A percentile compares a stretch with the other conserved stretches of the same genome.
phyloP scores from a whole-genome alignment of 37 sponge, comb jelly and placozoan species.

The Mnemiopsis leidyi region DNA sequence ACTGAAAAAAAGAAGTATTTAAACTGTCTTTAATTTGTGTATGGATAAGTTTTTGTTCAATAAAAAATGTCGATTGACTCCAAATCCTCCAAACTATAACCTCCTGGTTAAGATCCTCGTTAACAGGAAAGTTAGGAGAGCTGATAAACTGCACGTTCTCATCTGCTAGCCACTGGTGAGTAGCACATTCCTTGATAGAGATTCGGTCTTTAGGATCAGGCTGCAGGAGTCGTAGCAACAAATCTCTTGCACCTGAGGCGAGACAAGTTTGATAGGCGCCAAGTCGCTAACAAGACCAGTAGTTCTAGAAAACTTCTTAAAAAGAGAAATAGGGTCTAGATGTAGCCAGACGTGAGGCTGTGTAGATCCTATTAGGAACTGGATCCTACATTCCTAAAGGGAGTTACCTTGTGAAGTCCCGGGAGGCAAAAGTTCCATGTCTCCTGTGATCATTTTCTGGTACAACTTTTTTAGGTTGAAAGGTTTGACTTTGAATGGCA shows the following conservation, averaged over 20 bases:
- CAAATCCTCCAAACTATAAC: slow-evolving; percentile 21
- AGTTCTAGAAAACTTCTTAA: too few species aligned
- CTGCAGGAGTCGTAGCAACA: slow-evolving; percentile 67
- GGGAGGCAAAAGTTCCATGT: slow-evolving; percentile 68
- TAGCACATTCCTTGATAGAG: slow-evolving; percentile 16
- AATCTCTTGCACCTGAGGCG: slow-evolving; percentile 64
- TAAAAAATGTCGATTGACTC: too few species aligned
- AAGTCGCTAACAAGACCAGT: too few species aligned
- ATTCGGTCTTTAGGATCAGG: slow-evolving; percentile 68
- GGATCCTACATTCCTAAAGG: too few species aligned
- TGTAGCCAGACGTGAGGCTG: too few species aligned
- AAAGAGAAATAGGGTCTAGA: too few species aligned
- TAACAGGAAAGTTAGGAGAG: slow-evolving; percentile 29
- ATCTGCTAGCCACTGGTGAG: slow-evolving; percentile 67
- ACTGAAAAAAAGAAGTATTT: too few species aligned
- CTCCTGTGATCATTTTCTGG: slow-evolving; percentile 69
- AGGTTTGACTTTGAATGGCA: slow-evolving; percentile 69
- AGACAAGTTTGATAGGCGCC: too few species aligned
- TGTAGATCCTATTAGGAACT: too few species aligned
- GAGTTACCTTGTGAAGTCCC: slow-evolving; percentile 56
- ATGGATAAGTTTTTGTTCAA: too few species aligned
- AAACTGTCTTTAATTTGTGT: too few species aligned
- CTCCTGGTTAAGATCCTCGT: slow-evolving; percentile 67
- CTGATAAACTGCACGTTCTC: background rate
- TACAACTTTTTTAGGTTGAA: slow-evolving; percentile 69